Base-by-base conservation (phyloP, 2,113 vertebrate genomes). In the Phrynosoma platyrhinos region DNA sequence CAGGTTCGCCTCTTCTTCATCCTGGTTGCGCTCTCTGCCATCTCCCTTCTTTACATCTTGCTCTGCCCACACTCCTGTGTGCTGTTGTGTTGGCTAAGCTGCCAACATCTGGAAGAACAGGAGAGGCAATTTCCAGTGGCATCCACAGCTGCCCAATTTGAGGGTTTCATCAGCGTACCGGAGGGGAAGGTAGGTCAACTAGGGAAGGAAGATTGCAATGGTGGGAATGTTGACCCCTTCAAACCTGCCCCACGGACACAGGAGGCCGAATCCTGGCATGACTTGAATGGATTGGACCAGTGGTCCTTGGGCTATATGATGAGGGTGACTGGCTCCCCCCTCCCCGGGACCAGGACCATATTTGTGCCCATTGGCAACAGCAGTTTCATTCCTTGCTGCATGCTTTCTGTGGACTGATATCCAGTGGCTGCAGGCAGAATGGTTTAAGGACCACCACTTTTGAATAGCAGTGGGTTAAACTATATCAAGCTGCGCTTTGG, bases 91-190 rank as follows among this genome's bases (percentile, higher is more conserved):
- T 94, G 88, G 89, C 84, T 85, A 10, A 76, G 78, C 76, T 95
- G 92, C 76, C 95, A 92, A 83, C 58, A 0, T 72, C 18, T 62
- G 64, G 68, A 0, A 3, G 86, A 6, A 20, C 18, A 10, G 27
- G 21, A 27, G 16, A 27, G 14, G 64, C 83, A 68, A 66, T 0
- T 2, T 25, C 88, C 90, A 36, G 88, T 89, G 0, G 25, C 82
- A 1, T 64, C 93, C 0, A 14, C 83, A 6, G 1, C 86, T 71
- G 88, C 91, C 91, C 91, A 71, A 79, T 95, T 97, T 36, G 94
- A 52, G 23, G 97, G 97, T 0, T 97, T 97, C 78, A 96, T 94
- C 89, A 96, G 96, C 0, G 94, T 97, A 52, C 97, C 97, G 0
- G 95, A 97, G 5, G 97, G 97, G 42, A 95, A 97, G 97, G 97